These are phyloP conservation scores for Centrocercus urophasianus DNA, from an alignment of 2,113 vertebrate species.

Conservation along the genomic window DNA sequence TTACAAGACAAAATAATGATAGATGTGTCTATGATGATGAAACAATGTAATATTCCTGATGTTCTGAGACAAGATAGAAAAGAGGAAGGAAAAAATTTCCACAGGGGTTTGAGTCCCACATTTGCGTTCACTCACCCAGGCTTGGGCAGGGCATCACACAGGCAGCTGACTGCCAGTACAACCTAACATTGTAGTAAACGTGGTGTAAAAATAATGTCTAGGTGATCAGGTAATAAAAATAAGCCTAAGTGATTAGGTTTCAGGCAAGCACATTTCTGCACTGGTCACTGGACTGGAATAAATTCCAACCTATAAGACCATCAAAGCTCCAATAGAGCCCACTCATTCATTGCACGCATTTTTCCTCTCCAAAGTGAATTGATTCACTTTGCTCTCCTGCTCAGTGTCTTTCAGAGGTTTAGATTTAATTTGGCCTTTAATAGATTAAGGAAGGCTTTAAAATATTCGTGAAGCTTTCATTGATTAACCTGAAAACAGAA, in stretches of 20 bases:
- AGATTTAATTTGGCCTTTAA: not conserved
- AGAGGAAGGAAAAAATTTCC: not conserved
- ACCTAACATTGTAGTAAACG: not conserved
- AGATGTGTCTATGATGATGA: not conserved
- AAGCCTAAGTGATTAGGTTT: not conserved
- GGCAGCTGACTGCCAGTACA: not conserved
- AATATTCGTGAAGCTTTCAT: conserved; percentile 35
- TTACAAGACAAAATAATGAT: not conserved
- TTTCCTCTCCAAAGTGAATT: not conserved
- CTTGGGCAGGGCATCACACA: accelerated
- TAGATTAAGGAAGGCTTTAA: not conserved
- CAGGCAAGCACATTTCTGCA: not conserved
- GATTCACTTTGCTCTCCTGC: not conserved
- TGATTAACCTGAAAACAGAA: conserved; percentile 50
- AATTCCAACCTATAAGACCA: not conserved
- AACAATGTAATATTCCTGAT: not conserved
- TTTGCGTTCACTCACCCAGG: not conserved
- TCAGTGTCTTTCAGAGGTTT: not conserved
- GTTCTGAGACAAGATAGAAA: not conserved
- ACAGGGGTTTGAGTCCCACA: accelerated
- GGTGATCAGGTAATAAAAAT: too few relatives aligned
- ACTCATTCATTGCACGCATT: not conserved
- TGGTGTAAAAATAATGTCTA: not conserved
- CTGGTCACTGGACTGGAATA: not conserved
- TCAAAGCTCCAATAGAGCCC: not conserved